Conservation (phyloP, 2,888 invertebrate genomes). For the Conops quadrifasciatus region DNA sequence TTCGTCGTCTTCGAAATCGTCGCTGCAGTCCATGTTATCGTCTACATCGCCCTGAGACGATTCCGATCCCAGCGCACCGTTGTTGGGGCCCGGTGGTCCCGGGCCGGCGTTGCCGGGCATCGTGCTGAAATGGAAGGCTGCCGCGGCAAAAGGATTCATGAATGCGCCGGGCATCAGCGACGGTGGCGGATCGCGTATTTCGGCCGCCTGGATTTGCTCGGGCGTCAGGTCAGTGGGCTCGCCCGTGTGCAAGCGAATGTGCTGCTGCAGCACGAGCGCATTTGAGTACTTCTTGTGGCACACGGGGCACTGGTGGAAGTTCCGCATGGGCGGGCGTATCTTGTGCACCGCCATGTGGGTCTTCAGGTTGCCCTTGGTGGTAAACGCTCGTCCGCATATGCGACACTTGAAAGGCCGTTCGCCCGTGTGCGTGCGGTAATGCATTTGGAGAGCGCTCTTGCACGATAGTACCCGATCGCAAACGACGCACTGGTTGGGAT, state of each 20-base stretch:
- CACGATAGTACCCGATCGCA: constrained; percentile 96
- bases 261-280: constrained; percentile 91
- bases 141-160: constrained; percentile 63
- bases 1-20: constrained; percentile 63
- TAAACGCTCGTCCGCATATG: constrained; percentile 96
- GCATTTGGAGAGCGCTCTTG: constrained; percentile 98
- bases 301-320: constrained; percentile 95
- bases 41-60: constrained; percentile 65
- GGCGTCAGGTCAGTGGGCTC: constrained; percentile 86
- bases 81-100: constrained; percentile 50
- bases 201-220: constrained; percentile 87
- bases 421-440: constrained; percentile 75
- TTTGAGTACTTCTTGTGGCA: constrained; percentile 98
- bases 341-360: constrained; percentile 99
- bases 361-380: constrained; percentile 98
- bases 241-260: constrained; percentile 92
- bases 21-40: constrained; percentile 64
- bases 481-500: constrained; percentile 98
- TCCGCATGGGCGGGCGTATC: constrained; percentile 90
- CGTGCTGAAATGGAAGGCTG: constrained; percentile 63
- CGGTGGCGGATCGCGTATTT: constrained; percentile 81
- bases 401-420: constrained; percentile 90
- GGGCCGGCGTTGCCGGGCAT: constrained; percentile 54
- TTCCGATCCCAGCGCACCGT: constrained; percentile 61
- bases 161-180: constrained; percentile 65